Evolutionary conservation across 2,888 invertebrate genomes (phyloP), one percentile per base, ranked within the genome.

Genomic region (Myathropa florea): DNA sequence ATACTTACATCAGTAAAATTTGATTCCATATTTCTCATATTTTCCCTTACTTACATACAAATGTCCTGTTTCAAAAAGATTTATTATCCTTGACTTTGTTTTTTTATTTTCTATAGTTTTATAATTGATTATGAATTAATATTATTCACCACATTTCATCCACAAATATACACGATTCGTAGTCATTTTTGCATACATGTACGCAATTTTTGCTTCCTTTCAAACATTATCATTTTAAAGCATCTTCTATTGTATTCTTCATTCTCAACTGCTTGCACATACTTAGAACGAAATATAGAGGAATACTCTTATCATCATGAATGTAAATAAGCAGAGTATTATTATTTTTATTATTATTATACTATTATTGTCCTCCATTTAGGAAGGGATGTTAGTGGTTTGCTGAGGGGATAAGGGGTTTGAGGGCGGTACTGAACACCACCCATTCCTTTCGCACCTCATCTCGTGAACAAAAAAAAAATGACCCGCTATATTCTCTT

Each of bases 351-450:
- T 80, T 84, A 78, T 73, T 82, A 73, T 78, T 82, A 72, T 82
- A 70, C 82, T 73, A 86, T 82, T 86, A 86, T 82, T 83, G 86
- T 86, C 78, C 78, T 36, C 83, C 63, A 81, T 70, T 83, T 78
- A 60, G 33, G 24, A 65, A 59, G 67, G 63, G 59, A 61, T 73
- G 65, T 30, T 24, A 18, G 55, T 63, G 28, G 57, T 30, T 61
- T 65, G 63, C 28, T 59, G 60, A 53, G 53, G 21, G 63, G 53
- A 36, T 57, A 70, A 67, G 46, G 18, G 46, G n/a, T 46, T 46
- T 4, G 18, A 18, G 0, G 18, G 18, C 18, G n/a, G n/a, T 46
- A 46, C 46, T 65, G 36, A 55, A 39, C 55, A 63, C 23, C 70
- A 77, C 33, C 61, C 61, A 77, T 68, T 75, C 64, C 78, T 82